These are phyloP conservation scores for Parnassius glacialis DNA, from an alignment of 2,888 invertebrate genomes.

Conservation along the genomic window DNA sequence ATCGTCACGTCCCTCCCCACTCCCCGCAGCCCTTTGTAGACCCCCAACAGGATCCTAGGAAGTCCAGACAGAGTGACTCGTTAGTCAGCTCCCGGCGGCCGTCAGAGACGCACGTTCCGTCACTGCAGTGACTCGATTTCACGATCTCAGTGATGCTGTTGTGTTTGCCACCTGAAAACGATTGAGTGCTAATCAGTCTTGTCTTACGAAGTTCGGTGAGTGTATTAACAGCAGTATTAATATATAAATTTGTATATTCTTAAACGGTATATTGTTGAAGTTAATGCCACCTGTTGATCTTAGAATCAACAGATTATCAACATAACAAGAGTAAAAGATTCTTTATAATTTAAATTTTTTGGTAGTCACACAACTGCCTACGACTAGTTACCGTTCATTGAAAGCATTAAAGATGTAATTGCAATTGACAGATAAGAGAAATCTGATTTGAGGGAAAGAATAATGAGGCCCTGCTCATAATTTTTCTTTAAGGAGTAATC, in stretches of 20 bases:
- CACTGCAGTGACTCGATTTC: slow-evolving; percentile 36
- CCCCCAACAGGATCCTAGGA: slow-evolving; percentile 49
- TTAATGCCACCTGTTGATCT: slow-evolving; percentile 19
- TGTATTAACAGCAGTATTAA: slow-evolving; percentile 26
- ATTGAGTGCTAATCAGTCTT: slow-evolving; percentile 47
- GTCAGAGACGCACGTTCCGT: slow-evolving; percentile 45
- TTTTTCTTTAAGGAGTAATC: background rate
- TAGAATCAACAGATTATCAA: background rate
- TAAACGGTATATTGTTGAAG: background rate
- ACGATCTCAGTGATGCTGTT: slow-evolving; percentile 64
- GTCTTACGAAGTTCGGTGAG: slow-evolving; percentile 49
- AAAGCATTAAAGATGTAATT: slow-evolving; percentile 31
- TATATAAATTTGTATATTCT: background rate
- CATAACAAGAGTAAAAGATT: background rate
- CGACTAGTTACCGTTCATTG: background rate
- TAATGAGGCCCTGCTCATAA: slow-evolving; percentile 30
- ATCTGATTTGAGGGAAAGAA: slow-evolving; percentile 37
- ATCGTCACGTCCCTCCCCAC: slow-evolving; percentile 54
- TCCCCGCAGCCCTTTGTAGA: slow-evolving; percentile 32
- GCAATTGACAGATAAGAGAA: slow-evolving; percentile 40
- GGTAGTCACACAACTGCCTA: no score
- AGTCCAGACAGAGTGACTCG: slow-evolving; percentile 45
- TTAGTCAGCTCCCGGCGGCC: slow-evolving; percentile 58
- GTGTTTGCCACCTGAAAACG: slow-evolving; percentile 40
- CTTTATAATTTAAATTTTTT: no score